phyloP scores from a whole-genome alignment of 2,113 vertebrate genomes.

The Axis porcinus region DNA sequence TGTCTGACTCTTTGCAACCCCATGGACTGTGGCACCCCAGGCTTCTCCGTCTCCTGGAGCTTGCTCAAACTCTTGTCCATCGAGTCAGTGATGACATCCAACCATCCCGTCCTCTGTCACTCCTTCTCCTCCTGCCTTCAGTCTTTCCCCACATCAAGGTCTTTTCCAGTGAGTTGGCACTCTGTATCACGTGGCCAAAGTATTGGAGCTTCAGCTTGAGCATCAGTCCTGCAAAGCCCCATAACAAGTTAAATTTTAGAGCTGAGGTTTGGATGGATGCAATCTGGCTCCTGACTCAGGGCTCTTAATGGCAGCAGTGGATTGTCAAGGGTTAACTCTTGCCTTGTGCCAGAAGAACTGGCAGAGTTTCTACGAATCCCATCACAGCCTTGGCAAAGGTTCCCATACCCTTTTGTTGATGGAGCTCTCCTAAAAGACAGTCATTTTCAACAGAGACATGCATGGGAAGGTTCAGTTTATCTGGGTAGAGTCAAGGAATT shows the following conservation, averaged over 20 bases:
- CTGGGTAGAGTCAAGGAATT: conserved; percentile 14
- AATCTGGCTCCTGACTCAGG: background rate
- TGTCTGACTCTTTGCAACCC: background rate
- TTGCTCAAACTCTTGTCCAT: background rate
- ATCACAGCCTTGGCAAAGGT: background rate
- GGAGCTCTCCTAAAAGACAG: background rate
- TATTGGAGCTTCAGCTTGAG: background rate
- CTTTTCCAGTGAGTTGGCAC: background rate
- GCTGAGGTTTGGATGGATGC: background rate
- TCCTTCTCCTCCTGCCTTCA: background rate
- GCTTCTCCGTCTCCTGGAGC: background rate
- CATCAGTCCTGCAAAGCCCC: background rate
- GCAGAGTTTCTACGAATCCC: background rate
- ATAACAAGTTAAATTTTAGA: background rate
- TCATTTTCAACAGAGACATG: background rate
- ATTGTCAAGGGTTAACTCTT: conserved; percentile 28
- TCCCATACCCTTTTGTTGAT: background rate
- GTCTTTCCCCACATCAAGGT: background rate
- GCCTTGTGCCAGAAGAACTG: conserved; percentile 5
- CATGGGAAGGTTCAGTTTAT: background rate
- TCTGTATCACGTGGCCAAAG: background rate
- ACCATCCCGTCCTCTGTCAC: background rate
- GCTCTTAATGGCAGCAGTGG: background rate
- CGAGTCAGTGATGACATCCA: background rate
- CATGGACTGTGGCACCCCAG: background rate